Conservation (phyloP, 30 jellyfish, hydroid and myxozoan genomes). For the Hydractinia echinata region DNA sequence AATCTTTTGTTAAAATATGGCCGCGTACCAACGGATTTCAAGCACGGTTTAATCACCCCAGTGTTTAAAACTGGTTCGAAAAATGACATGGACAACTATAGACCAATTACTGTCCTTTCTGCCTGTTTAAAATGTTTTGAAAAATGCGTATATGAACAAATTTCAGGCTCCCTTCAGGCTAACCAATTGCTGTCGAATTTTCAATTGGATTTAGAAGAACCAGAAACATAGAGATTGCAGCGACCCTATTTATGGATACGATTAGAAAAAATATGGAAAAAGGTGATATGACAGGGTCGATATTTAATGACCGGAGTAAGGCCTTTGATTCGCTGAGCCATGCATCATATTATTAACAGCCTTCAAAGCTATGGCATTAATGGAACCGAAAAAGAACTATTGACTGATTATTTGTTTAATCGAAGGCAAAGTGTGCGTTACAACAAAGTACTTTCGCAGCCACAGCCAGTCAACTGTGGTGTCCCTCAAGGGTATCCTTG, state of each 20-base stretch:
- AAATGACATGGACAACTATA: conserved; percentile 35
- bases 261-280: conserved; percentile 42
- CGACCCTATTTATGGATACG: conserved; percentile 34
- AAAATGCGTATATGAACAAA: conserved; percentile 32
- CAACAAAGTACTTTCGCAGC: not conserved
- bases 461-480: not conserved
- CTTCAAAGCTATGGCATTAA: not conserved
- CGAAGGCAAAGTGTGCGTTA: not conserved
- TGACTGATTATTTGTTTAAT: not conserved
- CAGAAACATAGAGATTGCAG: conserved; percentile 46
- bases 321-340: conserved; percentile 50
- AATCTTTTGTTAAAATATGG: too few species aligned
- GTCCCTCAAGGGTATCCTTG: not conserved
- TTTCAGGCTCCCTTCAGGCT: conserved; percentile 25
- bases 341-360: not conserved
- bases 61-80: not conserved
- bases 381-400: not conserved
- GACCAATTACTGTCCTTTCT: conserved; percentile 57
- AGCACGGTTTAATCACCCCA: not conserved
- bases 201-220: conserved; percentile 47
- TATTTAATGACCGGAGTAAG: conserved; percentile 40
- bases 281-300: conserved; percentile 44
- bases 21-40: too few species aligned
- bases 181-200: conserved; percentile 33
- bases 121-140: conserved; percentile 35